A percentile compares a stretch with the other conserved stretches of the same genome.
These are phyloP conservation scores for Stercorarius parasiticus DNA, from an alignment of 2,113 vertebrate genomes.

Conservation along the genomic window DNA sequence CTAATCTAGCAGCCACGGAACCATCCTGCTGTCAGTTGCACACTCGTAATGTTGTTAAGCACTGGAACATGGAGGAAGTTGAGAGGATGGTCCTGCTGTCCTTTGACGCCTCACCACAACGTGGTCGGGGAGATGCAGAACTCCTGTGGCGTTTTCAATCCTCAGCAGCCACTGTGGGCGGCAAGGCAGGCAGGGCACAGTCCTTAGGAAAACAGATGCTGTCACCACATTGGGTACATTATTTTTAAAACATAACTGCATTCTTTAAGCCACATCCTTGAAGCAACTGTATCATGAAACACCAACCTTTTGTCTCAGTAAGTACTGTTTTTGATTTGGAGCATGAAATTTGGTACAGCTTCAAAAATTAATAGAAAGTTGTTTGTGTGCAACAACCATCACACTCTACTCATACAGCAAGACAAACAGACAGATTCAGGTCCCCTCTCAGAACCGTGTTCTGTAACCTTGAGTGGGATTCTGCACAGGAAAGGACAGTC, in stretches of 20 bases:
- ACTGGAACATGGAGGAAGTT: not conserved
- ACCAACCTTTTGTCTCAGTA: not conserved
- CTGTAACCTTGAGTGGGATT: not conserved
- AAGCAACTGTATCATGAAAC: not conserved
- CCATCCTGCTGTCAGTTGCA: not conserved
- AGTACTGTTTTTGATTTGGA: not conserved
- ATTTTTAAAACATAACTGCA: not conserved
- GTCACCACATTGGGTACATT: not conserved
- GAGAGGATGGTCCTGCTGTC: not conserved
- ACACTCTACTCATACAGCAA: not conserved
- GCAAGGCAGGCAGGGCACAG: not conserved
- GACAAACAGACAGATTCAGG: not conserved
- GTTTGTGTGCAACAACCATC: not conserved
- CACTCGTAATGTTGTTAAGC: fast-evolving
- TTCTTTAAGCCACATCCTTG: not conserved
- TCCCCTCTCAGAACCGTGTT: fast-evolving
- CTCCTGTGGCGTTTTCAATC: not conserved
- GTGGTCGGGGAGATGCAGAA: not conserved
- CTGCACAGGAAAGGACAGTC: not conserved
- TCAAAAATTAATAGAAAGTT: not conserved
- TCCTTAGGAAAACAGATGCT: not conserved
- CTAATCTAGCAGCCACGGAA: not conserved
- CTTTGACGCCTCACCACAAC: not conserved
- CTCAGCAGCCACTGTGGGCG: not conserved
- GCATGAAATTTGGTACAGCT: not conserved